Evolutionary conservation across 2,113 vertebrate genomes (phyloP).

Genomic region (Psittacula cyanocephala): DNA sequence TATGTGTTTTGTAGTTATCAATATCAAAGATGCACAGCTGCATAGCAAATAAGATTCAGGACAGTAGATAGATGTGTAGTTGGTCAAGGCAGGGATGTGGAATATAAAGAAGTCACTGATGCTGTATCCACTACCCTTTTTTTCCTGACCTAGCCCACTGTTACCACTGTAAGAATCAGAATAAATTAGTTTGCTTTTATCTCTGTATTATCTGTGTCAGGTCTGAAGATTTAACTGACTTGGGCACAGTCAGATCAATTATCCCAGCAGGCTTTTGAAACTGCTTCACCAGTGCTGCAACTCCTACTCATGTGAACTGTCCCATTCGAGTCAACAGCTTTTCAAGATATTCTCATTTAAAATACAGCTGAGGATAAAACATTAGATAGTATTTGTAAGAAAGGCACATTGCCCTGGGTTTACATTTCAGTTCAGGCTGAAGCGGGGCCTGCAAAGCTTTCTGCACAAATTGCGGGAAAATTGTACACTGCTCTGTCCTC

Average conservation of each 20-base stretch:
- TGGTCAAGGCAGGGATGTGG: background rate
- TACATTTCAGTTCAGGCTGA: background rate
- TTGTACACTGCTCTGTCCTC: background rate
- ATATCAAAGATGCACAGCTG: background rate
- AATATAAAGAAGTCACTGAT: background rate
- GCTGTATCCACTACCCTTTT: background rate
- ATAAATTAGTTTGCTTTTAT: background rate
- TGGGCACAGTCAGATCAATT: background rate
- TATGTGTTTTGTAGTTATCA: background rate
- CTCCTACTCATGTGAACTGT: background rate
- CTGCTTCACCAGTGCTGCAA: background rate
- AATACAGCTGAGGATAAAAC: background rate
- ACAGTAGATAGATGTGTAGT: background rate
- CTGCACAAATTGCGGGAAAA: background rate
- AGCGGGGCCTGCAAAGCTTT: background rate
- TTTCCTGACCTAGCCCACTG: background rate
- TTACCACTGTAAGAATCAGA: background rate
- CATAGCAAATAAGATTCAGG: background rate
- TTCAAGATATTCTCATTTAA: conserved; percentile 1
- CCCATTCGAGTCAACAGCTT: background rate
- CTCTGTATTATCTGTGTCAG: background rate
- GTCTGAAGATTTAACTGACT: background rate
- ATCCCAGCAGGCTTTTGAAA: background rate
- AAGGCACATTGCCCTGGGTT: background rate
- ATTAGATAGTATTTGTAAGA: background rate